These are phyloP conservation scores for Microchrysa polita DNA, from an alignment of 2,888 invertebrate genomes.

Conservation along the genomic window DNA sequence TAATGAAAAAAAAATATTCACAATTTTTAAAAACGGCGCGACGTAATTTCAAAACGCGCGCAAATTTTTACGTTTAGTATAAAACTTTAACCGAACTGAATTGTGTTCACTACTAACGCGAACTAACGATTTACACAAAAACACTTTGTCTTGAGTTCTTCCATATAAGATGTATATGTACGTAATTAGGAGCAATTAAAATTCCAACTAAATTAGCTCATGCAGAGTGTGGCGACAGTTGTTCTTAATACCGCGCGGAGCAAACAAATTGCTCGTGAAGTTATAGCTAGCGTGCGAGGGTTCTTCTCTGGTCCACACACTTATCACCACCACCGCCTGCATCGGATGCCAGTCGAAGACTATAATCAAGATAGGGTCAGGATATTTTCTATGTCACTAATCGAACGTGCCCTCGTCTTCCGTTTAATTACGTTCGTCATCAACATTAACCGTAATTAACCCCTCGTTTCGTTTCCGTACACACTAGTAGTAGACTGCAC, in stretches of 20 bases:
- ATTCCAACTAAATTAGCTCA: conserved; percentile 51
- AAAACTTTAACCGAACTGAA: background rate
- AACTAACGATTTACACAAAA: background rate
- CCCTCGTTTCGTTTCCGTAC: conserved; percentile 20
- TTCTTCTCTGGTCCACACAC: background rate
- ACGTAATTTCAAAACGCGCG: conserved; percentile 16
- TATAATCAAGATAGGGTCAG: background rate
- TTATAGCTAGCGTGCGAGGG: too few species aligned
- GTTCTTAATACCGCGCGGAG: background rate
- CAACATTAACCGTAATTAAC: conserved; percentile 36
- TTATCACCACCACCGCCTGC: background rate
- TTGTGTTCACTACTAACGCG: background rate
- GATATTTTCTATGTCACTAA: background rate
- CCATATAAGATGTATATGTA: background rate
- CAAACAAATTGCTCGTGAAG: too few species aligned
- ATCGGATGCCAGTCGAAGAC: background rate
- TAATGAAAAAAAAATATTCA: background rate
- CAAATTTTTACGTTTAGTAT: background rate
- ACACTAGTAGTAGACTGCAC: conserved; percentile 24
- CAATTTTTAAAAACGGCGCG: conserved; percentile 12
- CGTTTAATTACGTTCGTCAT: conserved; percentile 32
- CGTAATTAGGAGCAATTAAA: conserved; percentile 49
- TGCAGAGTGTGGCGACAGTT: conserved; percentile 29
- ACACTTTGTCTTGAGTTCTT: background rate
- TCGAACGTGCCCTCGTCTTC: conserved; percentile 6